Base-by-base conservation (phyloP, 2,113 vertebrate species). In the Proteles cristata region DNA sequence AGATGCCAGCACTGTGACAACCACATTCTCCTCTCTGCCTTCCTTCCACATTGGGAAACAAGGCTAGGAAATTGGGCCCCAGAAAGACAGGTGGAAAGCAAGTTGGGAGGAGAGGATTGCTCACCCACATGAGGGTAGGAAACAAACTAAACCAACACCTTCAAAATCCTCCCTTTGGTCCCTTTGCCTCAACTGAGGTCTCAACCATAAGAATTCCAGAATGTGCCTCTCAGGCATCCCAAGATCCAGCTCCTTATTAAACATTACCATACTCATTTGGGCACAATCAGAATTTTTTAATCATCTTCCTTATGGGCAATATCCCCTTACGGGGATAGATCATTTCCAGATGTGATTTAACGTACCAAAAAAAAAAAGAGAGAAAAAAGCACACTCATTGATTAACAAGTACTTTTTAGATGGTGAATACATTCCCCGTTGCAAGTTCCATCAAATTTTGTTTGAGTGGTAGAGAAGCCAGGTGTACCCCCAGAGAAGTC, bases 201-300 rank as follows among this genome's bases (percentile, higher is more conserved):
- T 50, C 66, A 48, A 45, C 88, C 16, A 31, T 6, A 33, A 94
- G 65, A 69, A 87, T 43, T 92, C 65, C 92, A 91, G 61, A 96
- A 63, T 83, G 61, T 35, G 88, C 96, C 93, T 97, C 94, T 28
- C 61, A 83, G 93, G 90, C 86, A 88, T 93, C 88, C 53, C 61
- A 63, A 85, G 84, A 73, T n/a, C 84, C 55, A 85, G 66, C 85
- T 97, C 93, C 85, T 96, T 95, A 95, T 88, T 95, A 95, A 96
- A 88, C 61, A 79, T 96, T 97, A 91, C 94, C 93, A 97, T 97
- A 85, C 76, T 97, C 94, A 93, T 96, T 96, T 95, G 93, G 93
- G 80, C 96, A 97, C 84, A 96, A 97, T 95, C 97, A 95, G 77
- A 86, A 97, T 91, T 97, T 97, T 96, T 76, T 93, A 97, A 98